These are phyloP conservation scores for Nephrocerus scutellatus DNA, from an alignment of 2,888 invertebrate species.

Conservation along the genomic window DNA sequence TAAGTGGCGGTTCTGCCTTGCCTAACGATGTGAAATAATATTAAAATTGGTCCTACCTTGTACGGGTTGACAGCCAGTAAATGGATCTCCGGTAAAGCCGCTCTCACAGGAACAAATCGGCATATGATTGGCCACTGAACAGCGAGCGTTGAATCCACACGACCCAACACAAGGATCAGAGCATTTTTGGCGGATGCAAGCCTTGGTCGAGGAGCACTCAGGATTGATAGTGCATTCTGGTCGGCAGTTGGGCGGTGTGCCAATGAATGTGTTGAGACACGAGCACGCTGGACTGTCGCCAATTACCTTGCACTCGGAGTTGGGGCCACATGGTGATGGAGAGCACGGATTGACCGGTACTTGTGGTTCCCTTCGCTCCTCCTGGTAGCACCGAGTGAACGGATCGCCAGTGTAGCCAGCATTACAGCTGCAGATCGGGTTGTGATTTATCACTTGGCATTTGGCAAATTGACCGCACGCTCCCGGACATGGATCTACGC, in stretches of 20 bases:
- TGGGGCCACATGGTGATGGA: constrained; percentile 59
- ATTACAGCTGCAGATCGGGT: constrained; percentile 71
- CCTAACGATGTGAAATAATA: constrained; percentile 28
- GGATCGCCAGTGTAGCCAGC: constrained; percentile 67
- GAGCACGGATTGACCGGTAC: constrained; percentile 54
- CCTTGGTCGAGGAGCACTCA: constrained; percentile 58
- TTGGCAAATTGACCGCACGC: constrained; percentile 70
- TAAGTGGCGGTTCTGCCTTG: constrained; percentile 32
- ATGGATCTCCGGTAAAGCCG: constrained; percentile 73
- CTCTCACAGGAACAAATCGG: constrained; percentile 72
- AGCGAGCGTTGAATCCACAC: constrained; percentile 55
- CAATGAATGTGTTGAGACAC: constrained; percentile 54
- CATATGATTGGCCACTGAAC: constrained; percentile 62
- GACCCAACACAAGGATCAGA: constrained; percentile 59
- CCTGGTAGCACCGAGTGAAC: constrained; percentile 57
- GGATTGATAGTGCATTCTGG: constrained; percentile 60
- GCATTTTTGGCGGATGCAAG: constrained; percentile 60
- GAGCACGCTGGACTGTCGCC: constrained; percentile 56
- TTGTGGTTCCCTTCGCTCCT: constrained; percentile 23
- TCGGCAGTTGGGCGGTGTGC: constrained; percentile 60
- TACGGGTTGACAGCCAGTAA: constrained; percentile 56
- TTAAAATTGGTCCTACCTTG: constrained; percentile 38
- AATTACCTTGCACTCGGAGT: constrained; percentile 55
- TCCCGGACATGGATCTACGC: constrained; percentile 68
- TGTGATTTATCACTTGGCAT: constrained; percentile 75